Base-by-base conservation (phyloP, 1,140 invertebrate species). In the Epicauta chinensis region DNA sequence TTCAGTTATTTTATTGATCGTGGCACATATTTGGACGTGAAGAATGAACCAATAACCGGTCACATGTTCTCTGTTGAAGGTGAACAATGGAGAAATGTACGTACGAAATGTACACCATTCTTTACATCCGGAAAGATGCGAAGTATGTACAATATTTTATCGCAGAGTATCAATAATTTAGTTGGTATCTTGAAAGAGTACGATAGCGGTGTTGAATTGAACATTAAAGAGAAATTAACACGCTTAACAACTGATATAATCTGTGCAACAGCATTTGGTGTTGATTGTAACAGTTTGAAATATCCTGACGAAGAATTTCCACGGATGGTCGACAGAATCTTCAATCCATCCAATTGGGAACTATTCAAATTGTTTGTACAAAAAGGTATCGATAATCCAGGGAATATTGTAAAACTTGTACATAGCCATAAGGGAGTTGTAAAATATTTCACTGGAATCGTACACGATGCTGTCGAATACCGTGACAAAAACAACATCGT, bases 71-170 rank as follows among this genome's bases (percentile, higher is more conserved):
- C 56, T 3, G 34, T 73, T 13, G 57, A 60, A 13, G 75, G 72
- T 13, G 53, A 66, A 30, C 57, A 67, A 46, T 79, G 77, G 77
- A 74, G 69, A 55, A 60, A 63, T 48, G 55, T 77, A 0, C 53
- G 77, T 41, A 53, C 30, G 12, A 71, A 71, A 43, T 47, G 77
- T 23, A 71, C 70, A 1, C 73, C 73, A 12, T 70, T 74, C 9
- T 77, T 78, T 57, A 71, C 75, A 1, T 71, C 72, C 15, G 70
- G 70, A 0, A 76, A 75, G 56, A 61, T 79, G 50, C 76, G 71
- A 55, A 55, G 47, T 9, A 75, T 77, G 71, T 73, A 71, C 50
- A 44, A 53, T 12, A 56, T 56, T 32, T 11, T 59, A 9, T 14
- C 43, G 16, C 13, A 58, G 30, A 46, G 43, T 7, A 41, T 38